Conservation (phyloP, 2,888 invertebrate genomes). For the Conus canariensis region DNA sequence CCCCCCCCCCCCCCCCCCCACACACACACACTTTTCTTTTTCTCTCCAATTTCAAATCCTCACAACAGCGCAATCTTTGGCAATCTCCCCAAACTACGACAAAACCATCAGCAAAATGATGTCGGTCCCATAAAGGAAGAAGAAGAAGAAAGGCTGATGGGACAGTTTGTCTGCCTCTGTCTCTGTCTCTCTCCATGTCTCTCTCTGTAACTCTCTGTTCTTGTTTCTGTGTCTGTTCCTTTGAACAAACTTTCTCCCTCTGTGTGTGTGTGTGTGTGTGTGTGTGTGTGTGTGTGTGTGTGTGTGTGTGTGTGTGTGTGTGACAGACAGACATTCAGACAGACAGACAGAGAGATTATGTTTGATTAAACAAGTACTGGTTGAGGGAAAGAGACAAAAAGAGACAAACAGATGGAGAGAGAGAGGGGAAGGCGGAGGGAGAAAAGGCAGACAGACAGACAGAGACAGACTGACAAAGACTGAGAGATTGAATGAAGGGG, state of each 20-base stretch:
- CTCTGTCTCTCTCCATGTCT: neutral
- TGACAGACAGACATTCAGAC: neutral
- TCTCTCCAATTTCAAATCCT: no score
- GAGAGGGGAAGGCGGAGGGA: neutral
- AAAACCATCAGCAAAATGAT: no score
- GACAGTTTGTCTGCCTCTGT: neutral
- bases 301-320: neutral
- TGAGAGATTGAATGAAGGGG: neutral
- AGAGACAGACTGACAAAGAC: neutral
- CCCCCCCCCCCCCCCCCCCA: no score
- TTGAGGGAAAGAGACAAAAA: neutral
- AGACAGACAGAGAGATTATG: constrained; percentile 7
- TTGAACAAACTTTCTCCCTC: neutral
- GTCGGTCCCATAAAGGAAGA: no score
- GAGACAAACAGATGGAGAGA: constrained; percentile 15
- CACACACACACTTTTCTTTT: no score
- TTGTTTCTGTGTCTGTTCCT: neutral
- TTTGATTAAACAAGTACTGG: no score
- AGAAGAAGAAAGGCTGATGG: neutral
- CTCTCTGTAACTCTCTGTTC: neutral
- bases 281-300: neutral
- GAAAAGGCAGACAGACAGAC: no score
- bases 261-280: neutral
- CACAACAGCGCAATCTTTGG: no score
- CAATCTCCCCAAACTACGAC: no score